Conservation (phyloP, 2,113 vertebrate species). For the Syngnathus floridae region DNA sequence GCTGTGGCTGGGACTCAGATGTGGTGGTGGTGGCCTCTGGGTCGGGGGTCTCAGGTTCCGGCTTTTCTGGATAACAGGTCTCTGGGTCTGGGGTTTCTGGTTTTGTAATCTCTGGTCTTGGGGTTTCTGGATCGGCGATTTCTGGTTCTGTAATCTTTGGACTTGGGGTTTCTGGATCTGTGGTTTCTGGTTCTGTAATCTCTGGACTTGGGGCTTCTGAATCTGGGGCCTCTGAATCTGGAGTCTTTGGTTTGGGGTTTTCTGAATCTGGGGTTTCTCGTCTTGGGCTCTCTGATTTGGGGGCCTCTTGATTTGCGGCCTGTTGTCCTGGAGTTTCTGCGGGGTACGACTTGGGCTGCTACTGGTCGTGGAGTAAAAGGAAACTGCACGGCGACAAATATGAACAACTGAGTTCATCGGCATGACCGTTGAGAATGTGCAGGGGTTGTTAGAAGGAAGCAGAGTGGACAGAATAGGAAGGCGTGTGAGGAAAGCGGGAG, state of each 20-base stretch:
- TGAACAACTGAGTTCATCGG: constrained; percentile 78
- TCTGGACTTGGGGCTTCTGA: background rate
- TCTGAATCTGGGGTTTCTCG: background rate
- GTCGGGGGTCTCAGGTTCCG: background rate
- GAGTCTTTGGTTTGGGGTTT: background rate
- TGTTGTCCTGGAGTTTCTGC: background rate
- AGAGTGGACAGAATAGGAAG: constrained; percentile 21
- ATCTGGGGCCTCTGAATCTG: background rate
- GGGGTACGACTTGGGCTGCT: constrained; percentile 54
- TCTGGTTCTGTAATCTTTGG: background rate
- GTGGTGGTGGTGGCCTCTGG: constrained; percentile 33
- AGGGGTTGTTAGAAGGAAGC: constrained; percentile 4
- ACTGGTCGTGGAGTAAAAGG: constrained; percentile 84
- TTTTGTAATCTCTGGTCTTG: background rate
- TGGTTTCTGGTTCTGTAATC: background rate
- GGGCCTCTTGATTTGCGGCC: background rate
- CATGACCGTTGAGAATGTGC: constrained; percentile 13
- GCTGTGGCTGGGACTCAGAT: constrained; percentile 41
- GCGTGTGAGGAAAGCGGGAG: constrained; percentile 56
- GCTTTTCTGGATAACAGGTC: background rate
- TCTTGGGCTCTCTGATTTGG: background rate
- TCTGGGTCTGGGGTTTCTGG: background rate
- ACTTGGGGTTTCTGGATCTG: background rate
- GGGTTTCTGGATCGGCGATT: background rate
- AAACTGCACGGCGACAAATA: constrained; percentile 97